phyloP scores from a whole-genome alignment of 2,113 vertebrate genomes.

The Crypturellus undulatus region DNA sequence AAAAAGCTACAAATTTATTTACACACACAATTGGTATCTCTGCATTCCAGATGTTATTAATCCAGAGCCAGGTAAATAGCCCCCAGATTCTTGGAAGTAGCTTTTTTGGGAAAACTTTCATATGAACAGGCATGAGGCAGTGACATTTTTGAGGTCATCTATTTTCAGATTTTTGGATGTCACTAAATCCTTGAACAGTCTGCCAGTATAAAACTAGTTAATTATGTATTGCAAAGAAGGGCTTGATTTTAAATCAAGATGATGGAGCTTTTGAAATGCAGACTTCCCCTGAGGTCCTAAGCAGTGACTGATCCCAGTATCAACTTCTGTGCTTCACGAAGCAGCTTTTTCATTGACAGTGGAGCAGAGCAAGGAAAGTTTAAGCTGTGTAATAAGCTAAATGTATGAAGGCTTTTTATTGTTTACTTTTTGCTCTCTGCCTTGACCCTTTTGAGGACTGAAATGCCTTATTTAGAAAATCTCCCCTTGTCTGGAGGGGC shows the following conservation, averaged over 20 bases:
- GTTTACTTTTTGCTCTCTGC: background rate
- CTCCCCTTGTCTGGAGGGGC: background rate
- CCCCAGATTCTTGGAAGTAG: no score
- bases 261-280: background rate
- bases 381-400: background rate
- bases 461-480: conserved; percentile 10
- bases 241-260: background rate
- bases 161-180: background rate
- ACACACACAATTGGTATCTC: background rate
- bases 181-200: background rate
- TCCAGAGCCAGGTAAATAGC: background rate
- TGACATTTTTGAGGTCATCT: background rate
- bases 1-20: background rate
- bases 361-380: background rate
- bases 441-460: conserved; percentile 14
- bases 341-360: background rate
- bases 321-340: background rate
- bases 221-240: background rate
- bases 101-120: background rate
- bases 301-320: background rate
- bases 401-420: background rate
- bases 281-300: background rate
- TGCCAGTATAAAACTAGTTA: background rate
- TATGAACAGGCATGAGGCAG: background rate
- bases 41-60: background rate